Base-by-base conservation (phyloP, 2,888 invertebrate species). In the Endotricha flammealis region DNA sequence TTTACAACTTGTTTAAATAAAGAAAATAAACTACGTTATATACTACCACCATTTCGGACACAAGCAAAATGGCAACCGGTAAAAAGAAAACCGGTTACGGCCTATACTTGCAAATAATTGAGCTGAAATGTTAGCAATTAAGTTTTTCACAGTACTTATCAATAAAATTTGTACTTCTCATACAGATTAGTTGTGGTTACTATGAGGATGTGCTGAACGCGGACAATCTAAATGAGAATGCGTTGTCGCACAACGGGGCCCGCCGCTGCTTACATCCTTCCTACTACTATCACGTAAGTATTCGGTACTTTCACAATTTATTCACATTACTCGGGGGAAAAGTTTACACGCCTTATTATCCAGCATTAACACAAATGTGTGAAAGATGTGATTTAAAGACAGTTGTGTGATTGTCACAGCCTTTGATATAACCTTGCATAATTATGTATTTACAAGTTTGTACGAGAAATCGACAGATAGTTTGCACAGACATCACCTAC, bases 231-330 rank as follows among this genome's bases (percentile, higher is more conserved):
- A 56, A 61, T 12, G 66, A 69, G 32, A 67, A 72, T 35, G 67
- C 68, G 41, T 59, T 57, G 23, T 50, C 65, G 28, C 68, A 70
- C 52, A 60, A 64, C 45, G 73, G 70, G 29, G 69, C 71, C 29
- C 62, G 71, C 1, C 77, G 73, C 40, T 81, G 82, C 57, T 51
- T 70, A 38, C 77, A 82, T 57, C 75, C 79, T 46, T 78, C 85
- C 29, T 86, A 82, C 57, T 85, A 77, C 52, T 83, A 80, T 46
- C 85, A 86, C 50, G 85, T 83, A 75, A 40, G 39, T 36, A 13
- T 20, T 14, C 32, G 39, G 9, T 17, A 47, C 50, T 48, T 51
- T 51, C 47, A 51, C 50, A 41, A 42, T 29, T 24, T 41, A 38
- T 42, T 33, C 33, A 28, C 16, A 36, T 12, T 29, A n/a, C 2